phyloP scores from a whole-genome alignment of 2,797 vertebrate species.

The Molossus alvarezi region DNA sequence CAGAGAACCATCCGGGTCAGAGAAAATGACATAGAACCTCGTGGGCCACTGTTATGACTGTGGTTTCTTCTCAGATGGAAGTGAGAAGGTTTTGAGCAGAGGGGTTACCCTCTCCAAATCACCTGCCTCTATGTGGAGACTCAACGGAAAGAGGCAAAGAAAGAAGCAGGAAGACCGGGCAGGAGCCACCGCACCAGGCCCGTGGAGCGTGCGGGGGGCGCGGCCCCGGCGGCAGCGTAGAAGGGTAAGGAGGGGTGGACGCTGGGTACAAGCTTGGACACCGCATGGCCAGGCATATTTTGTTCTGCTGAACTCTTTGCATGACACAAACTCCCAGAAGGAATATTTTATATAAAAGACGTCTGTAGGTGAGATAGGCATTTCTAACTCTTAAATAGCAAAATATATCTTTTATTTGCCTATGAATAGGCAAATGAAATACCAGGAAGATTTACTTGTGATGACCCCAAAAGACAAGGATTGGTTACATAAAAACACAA shows the following conservation, averaged over 20 bases:
- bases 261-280: not conserved
- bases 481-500: not conserved
- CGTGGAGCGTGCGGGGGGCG: not conserved
- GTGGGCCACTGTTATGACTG: not conserved
- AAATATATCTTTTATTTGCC: not conserved
- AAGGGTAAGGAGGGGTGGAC: not conserved
- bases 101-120: not conserved
- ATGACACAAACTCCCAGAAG: not conserved
- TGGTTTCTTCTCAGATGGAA: not conserved
- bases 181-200: not conserved
- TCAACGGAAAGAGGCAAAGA: not conserved
- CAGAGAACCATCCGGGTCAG: not conserved
- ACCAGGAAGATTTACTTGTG: conserved; percentile 13
- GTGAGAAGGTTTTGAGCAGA: not conserved
- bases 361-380: not conserved
- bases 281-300: not conserved
- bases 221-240: too few relatives aligned
- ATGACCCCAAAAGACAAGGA: conserved; percentile 7
- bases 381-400: not conserved
- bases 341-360: conserved; percentile 9
- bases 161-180: not conserved
- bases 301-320: not conserved
- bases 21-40: accelerated
- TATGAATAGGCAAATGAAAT: conserved; percentile 11
- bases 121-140: not conserved